Evolutionary conservation across 1,140 invertebrate species (phyloP).

Genomic region (Brachionus angularis): DNA sequence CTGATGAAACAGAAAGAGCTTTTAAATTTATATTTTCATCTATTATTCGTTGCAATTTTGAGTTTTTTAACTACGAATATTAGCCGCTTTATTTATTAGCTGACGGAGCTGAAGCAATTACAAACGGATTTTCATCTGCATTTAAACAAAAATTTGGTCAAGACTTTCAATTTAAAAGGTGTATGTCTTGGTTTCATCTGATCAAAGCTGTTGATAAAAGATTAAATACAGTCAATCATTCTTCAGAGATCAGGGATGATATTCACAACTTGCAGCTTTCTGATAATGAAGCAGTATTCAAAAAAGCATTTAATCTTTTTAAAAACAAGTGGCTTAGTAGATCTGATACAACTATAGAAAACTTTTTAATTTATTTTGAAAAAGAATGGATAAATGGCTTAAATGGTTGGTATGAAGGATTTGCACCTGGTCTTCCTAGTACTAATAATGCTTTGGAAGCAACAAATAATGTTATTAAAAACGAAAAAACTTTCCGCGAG

Average conservation of each 20-base stretch:
- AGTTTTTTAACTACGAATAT: background rate
- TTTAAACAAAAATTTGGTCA: no score
- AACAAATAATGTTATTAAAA: background rate
- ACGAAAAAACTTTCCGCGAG: background rate
- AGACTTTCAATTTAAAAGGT: no score
- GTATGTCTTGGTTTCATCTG: no score
- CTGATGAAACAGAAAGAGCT: background rate
- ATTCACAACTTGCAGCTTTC: background rate
- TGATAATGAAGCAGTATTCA: background rate
- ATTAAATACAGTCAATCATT: background rate
- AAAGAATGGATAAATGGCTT: background rate
- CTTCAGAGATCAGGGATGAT: background rate
- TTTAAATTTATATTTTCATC: background rate
- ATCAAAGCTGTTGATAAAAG: background rate
- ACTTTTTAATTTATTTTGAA: conserved; percentile 5
- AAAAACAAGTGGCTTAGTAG: background rate
- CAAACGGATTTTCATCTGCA: no score
- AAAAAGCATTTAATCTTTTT: background rate
- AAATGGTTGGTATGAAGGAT: conserved; percentile 21
- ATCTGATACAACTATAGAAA: background rate
- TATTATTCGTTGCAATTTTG: background rate
- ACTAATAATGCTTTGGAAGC: background rate
- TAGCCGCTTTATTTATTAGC: background rate
- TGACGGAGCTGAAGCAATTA: background rate
- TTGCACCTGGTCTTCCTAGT: background rate